phyloP scores from a whole-genome alignment of 2,797 vertebrate genomes.

The Gastrophryne carolinensis region DNA sequence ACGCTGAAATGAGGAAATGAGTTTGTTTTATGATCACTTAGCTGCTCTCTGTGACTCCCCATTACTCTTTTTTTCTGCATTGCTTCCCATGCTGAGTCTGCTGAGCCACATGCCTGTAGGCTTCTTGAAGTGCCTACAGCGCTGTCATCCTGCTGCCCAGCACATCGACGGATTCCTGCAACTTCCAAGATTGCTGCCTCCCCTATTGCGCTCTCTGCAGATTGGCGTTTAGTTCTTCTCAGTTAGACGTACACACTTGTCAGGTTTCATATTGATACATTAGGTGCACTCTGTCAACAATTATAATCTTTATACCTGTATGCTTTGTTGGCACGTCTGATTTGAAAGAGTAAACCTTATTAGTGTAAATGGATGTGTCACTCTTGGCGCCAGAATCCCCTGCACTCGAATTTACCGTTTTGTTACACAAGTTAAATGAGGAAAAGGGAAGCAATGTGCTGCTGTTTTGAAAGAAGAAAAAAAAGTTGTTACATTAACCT shows the following conservation, averaged over 20 bases:
- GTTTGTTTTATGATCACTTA: conserved; percentile 44
- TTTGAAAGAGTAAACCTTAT: not conserved
- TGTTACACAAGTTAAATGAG: too few species aligned
- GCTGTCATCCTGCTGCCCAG: conserved; percentile 17
- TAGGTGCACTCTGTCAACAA: not conserved
- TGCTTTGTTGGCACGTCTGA: not conserved
- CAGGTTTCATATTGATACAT: conserved; percentile 27
- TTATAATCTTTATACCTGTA: not conserved
- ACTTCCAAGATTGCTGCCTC: not conserved
- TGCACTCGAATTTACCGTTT: too few species aligned
- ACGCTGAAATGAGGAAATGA: conserved; percentile 40
- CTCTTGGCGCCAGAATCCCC: too few species aligned
- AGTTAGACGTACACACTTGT: conserved; percentile 6
- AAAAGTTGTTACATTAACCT: too few species aligned
- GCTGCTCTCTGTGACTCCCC: conserved; percentile 29
- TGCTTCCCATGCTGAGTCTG: conserved; percentile 17
- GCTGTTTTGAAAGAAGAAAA: too few species aligned
- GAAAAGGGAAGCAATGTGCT: too few species aligned
- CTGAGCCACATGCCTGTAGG: conserved; percentile 34
- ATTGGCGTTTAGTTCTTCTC: not conserved
- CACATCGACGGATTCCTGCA: not conserved
- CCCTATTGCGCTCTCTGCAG: conserved; percentile 5
- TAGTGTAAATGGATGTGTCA: too few species aligned
- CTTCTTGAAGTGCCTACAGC: conserved; percentile 10
- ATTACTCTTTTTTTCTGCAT: not conserved